Conservation (phyloP, 2,113 vertebrate species). For the Panurus biarmicus region DNA sequence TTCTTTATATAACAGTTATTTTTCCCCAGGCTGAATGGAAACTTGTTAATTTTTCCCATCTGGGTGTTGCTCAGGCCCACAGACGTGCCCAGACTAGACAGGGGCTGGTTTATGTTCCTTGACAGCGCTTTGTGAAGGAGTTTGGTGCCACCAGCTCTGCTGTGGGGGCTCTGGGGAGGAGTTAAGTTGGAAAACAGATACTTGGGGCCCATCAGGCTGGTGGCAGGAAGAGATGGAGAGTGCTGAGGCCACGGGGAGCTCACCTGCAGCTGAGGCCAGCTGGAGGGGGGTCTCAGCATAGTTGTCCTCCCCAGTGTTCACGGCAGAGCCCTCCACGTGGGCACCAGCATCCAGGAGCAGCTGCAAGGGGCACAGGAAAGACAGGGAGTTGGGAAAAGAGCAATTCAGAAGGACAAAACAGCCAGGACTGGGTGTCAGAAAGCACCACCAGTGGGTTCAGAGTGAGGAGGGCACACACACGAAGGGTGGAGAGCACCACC, state of each 20-base stretch:
- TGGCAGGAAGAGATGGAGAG: background rate
- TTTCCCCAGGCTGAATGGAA: background rate
- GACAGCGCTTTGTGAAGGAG: background rate
- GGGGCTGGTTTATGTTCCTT: background rate
- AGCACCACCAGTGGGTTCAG: background rate
- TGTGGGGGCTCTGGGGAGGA: background rate
- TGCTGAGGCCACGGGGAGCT: background rate
- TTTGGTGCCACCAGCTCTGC: background rate
- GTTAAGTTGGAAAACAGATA: background rate
- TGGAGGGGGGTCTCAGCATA: constrained; percentile 89
- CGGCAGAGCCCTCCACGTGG: constrained; percentile 87
- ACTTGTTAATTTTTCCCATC: background rate
- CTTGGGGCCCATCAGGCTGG: background rate
- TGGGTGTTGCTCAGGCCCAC: background rate
- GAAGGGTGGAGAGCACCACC: background rate
- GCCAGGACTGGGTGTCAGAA: background rate
- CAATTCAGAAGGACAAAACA: background rate
- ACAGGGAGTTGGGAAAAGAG: background rate
- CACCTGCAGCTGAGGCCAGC: constrained; percentile 95
- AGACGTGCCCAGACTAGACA: background rate
- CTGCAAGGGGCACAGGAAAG: constrained; percentile 57
- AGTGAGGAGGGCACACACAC: fast-evolving
- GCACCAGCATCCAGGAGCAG: constrained; percentile 93
- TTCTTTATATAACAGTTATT: background rate
- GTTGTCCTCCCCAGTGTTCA: constrained; percentile 86